These are phyloP conservation scores for Bambusicola thoracicus DNA, from an alignment of 2,113 vertebrate genomes.

Conservation along the genomic window DNA sequence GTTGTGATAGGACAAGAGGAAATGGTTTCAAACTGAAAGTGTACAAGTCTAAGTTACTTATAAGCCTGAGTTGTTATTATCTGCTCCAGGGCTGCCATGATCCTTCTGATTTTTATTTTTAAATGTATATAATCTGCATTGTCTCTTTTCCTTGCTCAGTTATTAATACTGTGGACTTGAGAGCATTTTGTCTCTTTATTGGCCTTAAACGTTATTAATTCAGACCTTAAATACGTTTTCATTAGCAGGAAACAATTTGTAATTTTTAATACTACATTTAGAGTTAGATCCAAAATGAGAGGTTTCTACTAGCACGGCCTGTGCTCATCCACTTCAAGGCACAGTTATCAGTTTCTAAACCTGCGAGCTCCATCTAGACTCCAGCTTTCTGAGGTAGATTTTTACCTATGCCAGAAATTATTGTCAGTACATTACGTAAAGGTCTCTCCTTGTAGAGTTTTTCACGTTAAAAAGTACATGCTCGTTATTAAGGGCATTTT, in stretches of 20 bases:
- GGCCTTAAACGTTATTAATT: neutral
- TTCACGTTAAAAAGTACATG: neutral
- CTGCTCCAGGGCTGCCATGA: neutral
- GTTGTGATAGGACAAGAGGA: too few relatives aligned
- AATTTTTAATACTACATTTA: neutral
- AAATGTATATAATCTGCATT: neutral
- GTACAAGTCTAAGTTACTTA: too few relatives aligned
- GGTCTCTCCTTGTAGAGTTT: neutral
- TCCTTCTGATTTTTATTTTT: neutral
- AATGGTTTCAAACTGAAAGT: too few relatives aligned
- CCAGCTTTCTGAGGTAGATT: neutral
- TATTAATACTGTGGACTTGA: neutral
- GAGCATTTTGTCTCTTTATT: neutral
- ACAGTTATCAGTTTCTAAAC: neutral
- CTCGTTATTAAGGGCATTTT: neutral
- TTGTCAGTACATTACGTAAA: neutral
- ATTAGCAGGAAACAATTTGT: neutral
- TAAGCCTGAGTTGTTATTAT: too few relatives aligned
- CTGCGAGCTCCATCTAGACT: neutral
- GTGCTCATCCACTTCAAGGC: neutral
- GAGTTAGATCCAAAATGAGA: neutral
- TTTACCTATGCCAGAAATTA: neutral
- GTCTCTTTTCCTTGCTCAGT: neutral
- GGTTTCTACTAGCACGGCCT: accelerated
- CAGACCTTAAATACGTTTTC: neutral